Evolutionary conservation across 2,797 vertebrate species (phyloP), one percentile per base, ranked within the genome.

Genomic region (Tapirus indicus): DNA sequence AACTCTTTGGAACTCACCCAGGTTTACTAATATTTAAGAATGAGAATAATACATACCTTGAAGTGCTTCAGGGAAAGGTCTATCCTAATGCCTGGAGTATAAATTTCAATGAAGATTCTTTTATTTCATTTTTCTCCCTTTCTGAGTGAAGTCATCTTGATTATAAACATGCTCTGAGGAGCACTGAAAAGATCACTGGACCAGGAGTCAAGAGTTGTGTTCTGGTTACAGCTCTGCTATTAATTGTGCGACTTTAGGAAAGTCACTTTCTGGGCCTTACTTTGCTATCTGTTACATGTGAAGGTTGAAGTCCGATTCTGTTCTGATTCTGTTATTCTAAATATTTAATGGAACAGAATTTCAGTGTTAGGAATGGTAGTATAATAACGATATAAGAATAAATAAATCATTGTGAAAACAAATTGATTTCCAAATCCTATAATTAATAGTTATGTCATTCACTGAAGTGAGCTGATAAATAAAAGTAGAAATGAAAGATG

Each of bases 11-110:
- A 94, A 68, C 7, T 58, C 62, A 91, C 60, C 14, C 71, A 82
- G 35, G 23, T 78, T 82, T 13, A 60, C 56, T 96, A 17, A 93
- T 49, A 69, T 78, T 52, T 89, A 87, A 95, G 77, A 78, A 90
- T 38, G 62, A 95, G 25, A 88, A 41, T 29, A 23, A 54, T 66
- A 86, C 1, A 17, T 32, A 47, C 9, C 23, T 82, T 62, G 9
- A 91, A 89, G 49, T 78, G 10, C 85, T 91, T 91, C 56, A 75
- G 68, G 79, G 52, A 79, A 94, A 87, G 27, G 7, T 68, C 82
- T 72, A 18, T 8, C 41, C 69, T 80, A 66, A 94, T 66, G 32
- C 27, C 44, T 79, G 8, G 13, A 56, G 29, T 69, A 66, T 47
- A 88, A 69, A 83, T 75, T 92, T 79, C 18, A 93, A 5, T 29